Conservation (phyloP, 2,888 invertebrate genomes). For the Himalopsyche tibetana region DNA sequence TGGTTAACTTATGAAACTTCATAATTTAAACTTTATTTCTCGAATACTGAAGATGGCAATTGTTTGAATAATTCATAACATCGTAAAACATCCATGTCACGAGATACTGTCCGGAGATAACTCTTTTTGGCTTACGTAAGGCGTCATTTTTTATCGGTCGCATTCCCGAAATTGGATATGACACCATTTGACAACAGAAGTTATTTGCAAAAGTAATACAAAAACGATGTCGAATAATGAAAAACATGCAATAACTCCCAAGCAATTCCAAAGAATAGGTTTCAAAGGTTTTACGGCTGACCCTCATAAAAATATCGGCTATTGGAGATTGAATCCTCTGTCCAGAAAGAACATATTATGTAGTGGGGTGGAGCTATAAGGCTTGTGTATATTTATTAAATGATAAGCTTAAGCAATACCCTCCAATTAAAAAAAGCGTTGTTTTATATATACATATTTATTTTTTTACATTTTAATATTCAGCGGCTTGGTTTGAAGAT, state of each 20-base stretch:
- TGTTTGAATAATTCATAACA: neutral
- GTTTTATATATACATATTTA: no score
- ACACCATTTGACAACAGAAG: conserved; percentile 6
- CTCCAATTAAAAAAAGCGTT: no score
- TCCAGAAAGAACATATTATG: neutral
- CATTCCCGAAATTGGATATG: conserved; percentile 10
- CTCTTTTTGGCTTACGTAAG: neutral
- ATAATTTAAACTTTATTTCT: no score
- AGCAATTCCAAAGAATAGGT: conserved; percentile 39
- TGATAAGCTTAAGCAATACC: no score
- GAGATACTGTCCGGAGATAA: neutral
- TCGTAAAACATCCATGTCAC: neutral
- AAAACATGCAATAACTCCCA: conserved; percentile 46
- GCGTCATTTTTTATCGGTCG: neutral
- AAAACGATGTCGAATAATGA: conserved; percentile 45
- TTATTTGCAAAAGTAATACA: conserved; percentile 29
- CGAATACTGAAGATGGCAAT: neutral
- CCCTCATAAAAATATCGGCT: conserved; percentile 56
- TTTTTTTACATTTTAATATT: no score
- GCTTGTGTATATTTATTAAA: no score
- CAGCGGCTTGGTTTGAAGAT: no score
- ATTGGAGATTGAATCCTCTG: conserved; percentile 49
- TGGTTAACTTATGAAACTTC: no score
- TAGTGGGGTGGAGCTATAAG: neutral
- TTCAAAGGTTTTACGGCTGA: conserved; percentile 43